Evolutionary conservation across 2,797 vertebrate genomes (phyloP).

Genomic region (Peromyscus aztecus): DNA sequence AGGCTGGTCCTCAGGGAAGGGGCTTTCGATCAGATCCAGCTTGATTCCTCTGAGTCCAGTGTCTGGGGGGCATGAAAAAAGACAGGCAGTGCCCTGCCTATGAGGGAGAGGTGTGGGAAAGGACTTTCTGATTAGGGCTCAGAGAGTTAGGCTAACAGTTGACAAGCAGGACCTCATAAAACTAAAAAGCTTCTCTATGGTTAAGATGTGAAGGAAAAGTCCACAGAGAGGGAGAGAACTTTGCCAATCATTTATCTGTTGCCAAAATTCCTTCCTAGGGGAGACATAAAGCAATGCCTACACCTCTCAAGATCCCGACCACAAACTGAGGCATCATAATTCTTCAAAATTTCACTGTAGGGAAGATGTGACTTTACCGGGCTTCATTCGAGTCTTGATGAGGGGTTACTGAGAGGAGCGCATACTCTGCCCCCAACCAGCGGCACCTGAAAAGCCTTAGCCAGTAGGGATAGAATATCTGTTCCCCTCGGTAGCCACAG

Average conservation of each 20-base stretch:
- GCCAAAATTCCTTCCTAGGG: too few relatives aligned
- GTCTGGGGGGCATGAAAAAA: neutral
- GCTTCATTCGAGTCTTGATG: too few relatives aligned
- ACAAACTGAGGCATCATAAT: neutral
- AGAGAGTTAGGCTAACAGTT: neutral
- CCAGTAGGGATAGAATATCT: neutral
- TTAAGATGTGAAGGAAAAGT: neutral
- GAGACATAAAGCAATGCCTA: neutral
- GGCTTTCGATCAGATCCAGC: neutral
- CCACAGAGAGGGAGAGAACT: too few relatives aligned
- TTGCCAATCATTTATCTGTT: neutral
- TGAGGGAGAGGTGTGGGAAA: neutral
- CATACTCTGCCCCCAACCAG: neutral
- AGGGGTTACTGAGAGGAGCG: neutral
- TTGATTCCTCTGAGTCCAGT: neutral
- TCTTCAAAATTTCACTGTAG: neutral
- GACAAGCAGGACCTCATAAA: neutral
- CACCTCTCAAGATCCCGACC: neutral
- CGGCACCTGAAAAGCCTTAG: neutral
- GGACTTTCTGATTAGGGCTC: neutral
- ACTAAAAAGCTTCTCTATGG: neutral
- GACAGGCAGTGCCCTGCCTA: neutral
- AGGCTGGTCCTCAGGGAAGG: neutral
- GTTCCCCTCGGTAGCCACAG: neutral
- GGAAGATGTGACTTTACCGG: neutral